Conservation (phyloP, 1,140 invertebrate species). For the Chironomus striatipennis region DNA sequence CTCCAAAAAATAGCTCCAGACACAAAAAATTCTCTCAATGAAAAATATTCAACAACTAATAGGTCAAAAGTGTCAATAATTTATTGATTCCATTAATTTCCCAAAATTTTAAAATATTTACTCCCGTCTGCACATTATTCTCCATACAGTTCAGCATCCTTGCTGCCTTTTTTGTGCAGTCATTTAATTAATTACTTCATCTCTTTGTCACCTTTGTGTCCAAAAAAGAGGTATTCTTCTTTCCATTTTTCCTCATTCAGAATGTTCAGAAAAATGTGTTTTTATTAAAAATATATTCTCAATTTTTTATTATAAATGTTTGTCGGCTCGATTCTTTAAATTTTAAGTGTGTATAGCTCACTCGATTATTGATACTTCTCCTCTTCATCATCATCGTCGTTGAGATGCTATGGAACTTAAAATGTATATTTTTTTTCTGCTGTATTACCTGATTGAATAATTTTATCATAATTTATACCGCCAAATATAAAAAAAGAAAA, state of each 20-base stretch:
- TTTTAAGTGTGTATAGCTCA: not conserved
- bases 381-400: slow-evolving; percentile 11
- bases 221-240: no score
- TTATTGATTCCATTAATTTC: no score
- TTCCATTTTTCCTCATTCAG: no score
- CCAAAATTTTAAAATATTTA: no score
- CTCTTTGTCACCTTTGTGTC: not conserved
- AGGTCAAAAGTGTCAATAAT: no score
- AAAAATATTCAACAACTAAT: no score
- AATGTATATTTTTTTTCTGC: not conserved
- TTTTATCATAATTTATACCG: slow-evolving; percentile 20
- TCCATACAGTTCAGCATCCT: no score
- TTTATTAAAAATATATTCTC: not conserved
- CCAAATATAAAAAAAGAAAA: not conserved
- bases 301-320: not conserved
- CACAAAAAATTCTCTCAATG: no score
- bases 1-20: no score
- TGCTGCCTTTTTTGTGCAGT: no score
- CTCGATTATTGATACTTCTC: slow-evolving; percentile 18
- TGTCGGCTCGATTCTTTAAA: not conserved
- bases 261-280: not conserved
- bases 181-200: not conserved
- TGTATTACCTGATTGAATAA: slow-evolving; percentile 17
- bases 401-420: no score
- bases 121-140: no score